Evolutionary conservation across 23 tunicate genomes (phyloP), one percentile per base, ranked within the genome.

Genomic region (Styela plicata): DNA sequence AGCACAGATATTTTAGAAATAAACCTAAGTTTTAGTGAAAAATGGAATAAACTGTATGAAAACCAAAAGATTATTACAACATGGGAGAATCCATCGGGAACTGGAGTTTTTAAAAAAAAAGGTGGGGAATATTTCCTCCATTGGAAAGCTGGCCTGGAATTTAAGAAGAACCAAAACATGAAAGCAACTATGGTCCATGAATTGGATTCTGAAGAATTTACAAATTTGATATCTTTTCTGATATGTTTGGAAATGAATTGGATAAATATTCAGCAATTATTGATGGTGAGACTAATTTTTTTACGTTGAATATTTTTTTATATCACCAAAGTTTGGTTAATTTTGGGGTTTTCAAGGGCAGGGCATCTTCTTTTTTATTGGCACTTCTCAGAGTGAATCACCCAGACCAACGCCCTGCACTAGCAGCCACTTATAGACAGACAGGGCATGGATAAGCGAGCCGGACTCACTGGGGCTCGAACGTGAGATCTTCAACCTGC

Each of bases 261-360:
- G 23, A 3, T 35, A 24, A 33, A 37, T 83, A 83, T 61, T 53
- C 53, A 20, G n/a, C 68, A 1, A 62, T 70, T 33, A 69, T 83
- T 16, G 86, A 83, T 30, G 86, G 86, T 74, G 35, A 83, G 77
- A n/a, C n/a, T n/a, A n/a, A n/a, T n/a, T n/a, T n/a, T n/a, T n/a
- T n/a, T n/a, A n/a, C n/a, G n/a, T n/a, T n/a, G n/a, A n/a, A n/a
- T n/a, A n/a, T n/a, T n/a, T n/a, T n/a, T n/a, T n/a, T n/a, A n/a
- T n/a, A n/a, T n/a, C n/a, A n/a, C n/a, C n/a, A n/a, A n/a, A n/a
- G n/a, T n/a, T n/a, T n/a, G n/a, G n/a, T n/a, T n/a, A n/a, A n/a
- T n/a, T n/a, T n/a, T n/a, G n/a, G n/a, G n/a, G n/a, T n/a, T n/a
- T n/a, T n/a, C n/a, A n/a, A n/a, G n/a, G n/a, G n/a, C n/a, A n/a